These are phyloP conservation scores for Naja naja DNA, from an alignment of 2,113 vertebrate species.

Conservation along the genomic window DNA sequence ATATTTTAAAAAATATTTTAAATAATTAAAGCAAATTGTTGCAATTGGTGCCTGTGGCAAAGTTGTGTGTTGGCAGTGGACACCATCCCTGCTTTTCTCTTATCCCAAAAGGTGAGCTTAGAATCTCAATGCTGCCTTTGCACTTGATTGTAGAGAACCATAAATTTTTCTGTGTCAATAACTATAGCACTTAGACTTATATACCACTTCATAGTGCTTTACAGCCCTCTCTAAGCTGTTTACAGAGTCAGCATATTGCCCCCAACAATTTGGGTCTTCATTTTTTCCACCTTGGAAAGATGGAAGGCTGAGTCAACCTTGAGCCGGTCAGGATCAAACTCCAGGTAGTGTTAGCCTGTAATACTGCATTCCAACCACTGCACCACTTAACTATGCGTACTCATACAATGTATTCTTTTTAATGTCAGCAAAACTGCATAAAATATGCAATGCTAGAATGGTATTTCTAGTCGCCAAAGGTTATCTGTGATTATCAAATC, in stretches of 20 bases:
- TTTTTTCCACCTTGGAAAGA: background rate
- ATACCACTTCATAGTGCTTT: background rate
- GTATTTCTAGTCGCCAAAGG: background rate
- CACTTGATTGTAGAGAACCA: background rate
- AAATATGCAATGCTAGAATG: too few relatives aligned
- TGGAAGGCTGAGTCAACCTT: background rate
- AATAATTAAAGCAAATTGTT: too few relatives aligned
- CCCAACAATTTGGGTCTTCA: background rate
- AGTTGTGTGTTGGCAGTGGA: too few relatives aligned
- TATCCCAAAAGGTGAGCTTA: background rate
- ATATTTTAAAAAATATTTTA: too few relatives aligned
- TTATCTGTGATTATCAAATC: background rate
- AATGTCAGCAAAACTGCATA: background rate
- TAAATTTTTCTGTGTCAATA: background rate
- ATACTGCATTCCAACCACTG: background rate
- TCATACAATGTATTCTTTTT: background rate
- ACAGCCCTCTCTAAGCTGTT: background rate
- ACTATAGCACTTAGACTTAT: background rate
- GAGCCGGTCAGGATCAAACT: background rate
- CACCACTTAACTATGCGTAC: background rate
- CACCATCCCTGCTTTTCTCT: background rate
- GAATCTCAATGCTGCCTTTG: background rate
- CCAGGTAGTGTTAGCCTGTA: background rate
- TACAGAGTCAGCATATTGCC: background rate
- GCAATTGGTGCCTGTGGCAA: too few relatives aligned